phyloP scores from a whole-genome alignment of 2,113 vertebrate genomes.

The western clawed frog (Xenopus tropicalis) region UCB_Xtro_10.0 CM004445.2:119559001-119559500 shows the following conservation, averaged over 20 bases:
- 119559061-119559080: no score
- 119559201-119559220: conserved; percentile 42
- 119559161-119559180: conserved; percentile 22
- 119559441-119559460: conserved; percentile 38
- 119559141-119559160: no score
- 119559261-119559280: conserved; percentile 45
- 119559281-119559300: conserved; percentile 42
- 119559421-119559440: conserved; percentile 42
- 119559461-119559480: conserved; percentile 7
- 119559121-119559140: no score
- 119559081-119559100: no score
- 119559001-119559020: no score
- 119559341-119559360: conserved; percentile 29
- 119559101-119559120: no score
- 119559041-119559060: no score
- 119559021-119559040: no score
- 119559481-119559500: conserved; percentile 14
- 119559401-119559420: conserved; percentile 37
- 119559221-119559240: conserved; percentile 29
- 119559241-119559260: conserved; percentile 36
- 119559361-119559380: conserved; percentile 41
- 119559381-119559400: conserved; percentile 42
- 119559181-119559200: conserved; percentile 33
- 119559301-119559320: conserved; percentile 38
- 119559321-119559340: conserved; percentile 31